Evolutionary conservation across 2,888 invertebrate species (phyloP), one percentile per base, ranked within the genome.

Genomic region (Tribolium freemani): DNA sequence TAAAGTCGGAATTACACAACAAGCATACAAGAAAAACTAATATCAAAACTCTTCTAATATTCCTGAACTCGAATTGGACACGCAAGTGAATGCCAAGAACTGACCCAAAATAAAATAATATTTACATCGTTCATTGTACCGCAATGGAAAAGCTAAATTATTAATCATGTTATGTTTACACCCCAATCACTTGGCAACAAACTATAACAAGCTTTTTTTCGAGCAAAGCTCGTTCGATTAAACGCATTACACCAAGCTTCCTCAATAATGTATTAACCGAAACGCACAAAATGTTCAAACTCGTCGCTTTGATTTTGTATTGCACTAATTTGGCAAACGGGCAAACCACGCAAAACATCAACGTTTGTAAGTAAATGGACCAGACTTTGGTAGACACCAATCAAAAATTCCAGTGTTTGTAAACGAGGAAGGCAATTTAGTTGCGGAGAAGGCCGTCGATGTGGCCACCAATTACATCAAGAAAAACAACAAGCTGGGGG

Each of bases 261-360:
- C 56, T 68, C 72, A 61, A 68, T 72, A 61, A 67, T 72, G 46
- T 11, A 68, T 56, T 45, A 31, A 45, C 9, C 16, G 11, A 46
- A 64, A 58, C 60, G 20, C 38, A 66, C 48, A 72, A 71, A 53
- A 71, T 71, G 61, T 4, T 31, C 48, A 30, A 50, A 51, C 11
- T 48, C 31, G 13, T 45, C 8, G 44, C 20, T 20, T 45, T 44
- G 13, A 20, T 46, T 16, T 6, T 13, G 10, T 5, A 9, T 58
- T 38, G 5, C 58, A 10, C 11, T 3, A 5, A 11, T 68, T 4
- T 5, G n/a, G 20, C 44, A 20, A 51, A 26, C 5, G 16, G 46
- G 78, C 93, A 93, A 86, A 92, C 92, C 0, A 92, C 91, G 69
- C 93, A 93, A 85, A 93, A 92, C 83, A 91, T 93, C 73, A 92